Percentiles rank a stretch among this genome's conserved stretches.
phyloP scores from a whole-genome alignment of 2,113 vertebrate species.

The Pontoporia blainvillei region DNA sequence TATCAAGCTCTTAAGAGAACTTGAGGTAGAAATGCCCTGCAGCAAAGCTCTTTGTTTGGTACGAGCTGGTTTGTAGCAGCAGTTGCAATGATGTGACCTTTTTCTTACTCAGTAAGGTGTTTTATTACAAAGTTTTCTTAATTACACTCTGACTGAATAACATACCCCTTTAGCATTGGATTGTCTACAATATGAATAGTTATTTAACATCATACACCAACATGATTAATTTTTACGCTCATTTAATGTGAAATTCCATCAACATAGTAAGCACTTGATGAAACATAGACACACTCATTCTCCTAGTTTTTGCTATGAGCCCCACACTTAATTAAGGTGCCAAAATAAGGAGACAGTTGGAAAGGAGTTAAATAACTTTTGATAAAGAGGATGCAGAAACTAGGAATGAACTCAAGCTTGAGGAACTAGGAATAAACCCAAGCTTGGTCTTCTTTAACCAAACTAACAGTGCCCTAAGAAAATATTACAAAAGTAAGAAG shows the following conservation, averaged over 20 bases:
- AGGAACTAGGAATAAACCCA: background rate
- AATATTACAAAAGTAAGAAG: background rate
- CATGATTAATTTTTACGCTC: background rate
- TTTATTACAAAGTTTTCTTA: background rate
- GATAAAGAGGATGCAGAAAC: background rate
- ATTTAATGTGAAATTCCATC: slow-evolving; percentile 2
- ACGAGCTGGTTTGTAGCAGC: background rate
- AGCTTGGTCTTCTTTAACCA: background rate
- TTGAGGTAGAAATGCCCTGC: background rate
- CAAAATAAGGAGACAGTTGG: background rate
- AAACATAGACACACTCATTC: background rate
- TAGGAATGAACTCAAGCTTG: background rate
- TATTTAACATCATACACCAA: background rate
- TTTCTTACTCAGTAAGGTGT: background rate
- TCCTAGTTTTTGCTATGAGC: background rate
- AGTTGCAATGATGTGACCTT: background rate
- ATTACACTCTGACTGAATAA: background rate
- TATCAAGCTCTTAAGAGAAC: background rate
- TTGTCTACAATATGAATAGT: background rate
- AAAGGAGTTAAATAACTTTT: background rate
- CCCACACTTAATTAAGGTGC: background rate
- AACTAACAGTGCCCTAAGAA: background rate
- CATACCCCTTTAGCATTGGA: background rate
- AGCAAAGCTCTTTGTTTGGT: background rate
- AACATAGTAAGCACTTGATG: background rate